phyloP scores from a whole-genome alignment of 2,113 vertebrate genomes.

The Montifringilla adamsi region DNA sequence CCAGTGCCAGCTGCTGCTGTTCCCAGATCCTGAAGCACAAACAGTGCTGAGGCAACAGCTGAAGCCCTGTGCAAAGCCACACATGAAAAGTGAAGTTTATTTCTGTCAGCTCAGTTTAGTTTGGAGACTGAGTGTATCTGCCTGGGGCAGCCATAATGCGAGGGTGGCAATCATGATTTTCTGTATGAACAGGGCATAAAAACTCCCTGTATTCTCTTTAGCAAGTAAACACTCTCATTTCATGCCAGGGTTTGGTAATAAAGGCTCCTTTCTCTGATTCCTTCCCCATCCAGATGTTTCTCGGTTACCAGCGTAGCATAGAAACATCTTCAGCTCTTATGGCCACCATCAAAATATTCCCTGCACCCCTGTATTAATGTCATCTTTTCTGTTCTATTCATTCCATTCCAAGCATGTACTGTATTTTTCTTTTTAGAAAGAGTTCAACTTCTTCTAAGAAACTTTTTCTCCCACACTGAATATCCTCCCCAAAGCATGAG shows the following conservation, averaged over 20 bases:
- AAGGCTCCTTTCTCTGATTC: conserved; percentile 23
- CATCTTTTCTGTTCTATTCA: background rate
- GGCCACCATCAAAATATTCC: background rate
- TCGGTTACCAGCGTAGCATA: background rate
- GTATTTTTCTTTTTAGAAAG: conserved; percentile 55
- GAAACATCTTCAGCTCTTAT: conserved; percentile 19
- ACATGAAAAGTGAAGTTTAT: background rate
- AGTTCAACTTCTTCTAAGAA: conserved; percentile 42
- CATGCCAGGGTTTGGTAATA: background rate
- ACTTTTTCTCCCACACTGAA: conserved; percentile 56
- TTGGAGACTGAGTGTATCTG: background rate
- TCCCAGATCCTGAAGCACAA: background rate
- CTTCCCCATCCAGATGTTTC: background rate
- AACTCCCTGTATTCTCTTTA: background rate
- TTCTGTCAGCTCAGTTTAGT: conserved; percentile 1
- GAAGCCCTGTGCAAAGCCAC: background rate
- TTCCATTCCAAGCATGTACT: conserved; percentile 33
- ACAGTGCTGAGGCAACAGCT: background rate
- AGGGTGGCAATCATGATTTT: background rate
- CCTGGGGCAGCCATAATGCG: background rate
- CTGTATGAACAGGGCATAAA: background rate
- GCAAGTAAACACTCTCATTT: conserved; percentile 23
- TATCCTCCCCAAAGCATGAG: conserved; percentile 57
- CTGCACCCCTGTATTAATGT: background rate
- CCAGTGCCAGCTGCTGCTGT: background rate